phyloP scores from a whole-genome alignment of 2,113 vertebrate species.

The Mastomys coucha region DNA sequence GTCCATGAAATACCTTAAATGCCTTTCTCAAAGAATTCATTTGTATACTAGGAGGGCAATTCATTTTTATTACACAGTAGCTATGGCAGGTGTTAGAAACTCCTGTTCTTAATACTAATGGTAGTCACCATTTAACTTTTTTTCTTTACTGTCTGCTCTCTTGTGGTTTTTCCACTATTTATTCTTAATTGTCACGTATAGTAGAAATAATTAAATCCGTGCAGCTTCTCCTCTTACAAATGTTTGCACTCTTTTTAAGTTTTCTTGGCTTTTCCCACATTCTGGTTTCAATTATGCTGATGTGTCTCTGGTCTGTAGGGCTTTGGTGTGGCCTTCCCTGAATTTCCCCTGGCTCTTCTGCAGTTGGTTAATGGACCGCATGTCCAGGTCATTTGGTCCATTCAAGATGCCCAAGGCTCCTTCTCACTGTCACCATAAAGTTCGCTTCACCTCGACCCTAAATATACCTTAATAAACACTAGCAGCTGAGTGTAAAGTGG shows the following conservation, averaged over 20 bases:
- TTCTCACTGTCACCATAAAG: background rate
- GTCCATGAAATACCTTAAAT: conserved; percentile 41
- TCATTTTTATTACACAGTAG: conserved; percentile 70
- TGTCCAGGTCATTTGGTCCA: conserved; percentile 33
- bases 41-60: conserved; percentile 55
- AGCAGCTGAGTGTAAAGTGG: background rate
- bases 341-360: conserved; percentile 37
- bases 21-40: conserved; percentile 56
- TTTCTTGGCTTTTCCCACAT: conserved; percentile 82
- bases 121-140: conserved; percentile 56
- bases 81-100: conserved; percentile 73
- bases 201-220: conserved; percentile 87
- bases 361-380: conserved; percentile 73
- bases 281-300: conserved; percentile 87
- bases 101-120: conserved; percentile 61
- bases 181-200: conserved; percentile 77
- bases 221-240: conserved; percentile 84
- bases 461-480: background rate
- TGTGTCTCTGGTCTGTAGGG: conserved; percentile 84
- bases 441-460: background rate
- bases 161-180: conserved; percentile 78
- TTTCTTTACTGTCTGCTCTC: conserved; percentile 67
- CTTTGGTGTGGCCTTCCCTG: conserved; percentile 77
- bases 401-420: background rate
- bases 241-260: conserved; percentile 83